These are phyloP conservation scores for Anticlea derivata DNA, from an alignment of 2,888 invertebrate genomes.

Conservation along the genomic window DNA sequence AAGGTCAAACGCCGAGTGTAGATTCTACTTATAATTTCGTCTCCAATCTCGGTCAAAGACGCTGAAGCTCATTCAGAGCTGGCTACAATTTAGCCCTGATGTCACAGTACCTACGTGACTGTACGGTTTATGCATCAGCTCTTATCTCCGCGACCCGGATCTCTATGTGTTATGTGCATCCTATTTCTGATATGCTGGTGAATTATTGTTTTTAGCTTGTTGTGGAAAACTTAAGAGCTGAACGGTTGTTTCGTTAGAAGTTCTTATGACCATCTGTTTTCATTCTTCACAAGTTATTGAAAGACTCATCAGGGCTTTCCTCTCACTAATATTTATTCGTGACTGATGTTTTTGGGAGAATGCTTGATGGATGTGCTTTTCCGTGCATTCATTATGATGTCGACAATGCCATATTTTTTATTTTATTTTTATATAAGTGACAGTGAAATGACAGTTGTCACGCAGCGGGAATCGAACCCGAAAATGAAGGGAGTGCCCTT, in stretches of 20 bases:
- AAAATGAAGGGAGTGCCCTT: too few species aligned
- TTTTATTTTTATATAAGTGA: too few species aligned
- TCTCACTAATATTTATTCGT: too few species aligned
- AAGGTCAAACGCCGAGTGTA: background rate
- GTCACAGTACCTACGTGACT: constrained; percentile 23
- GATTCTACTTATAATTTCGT: background rate
- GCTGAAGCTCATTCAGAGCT: background rate
- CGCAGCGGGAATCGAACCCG: too few species aligned
- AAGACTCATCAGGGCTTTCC: too few species aligned
- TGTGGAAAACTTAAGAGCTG: constrained; percentile 9
- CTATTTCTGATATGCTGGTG: constrained; percentile 17
- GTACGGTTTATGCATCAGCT: constrained; percentile 19
- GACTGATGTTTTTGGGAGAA: too few species aligned
- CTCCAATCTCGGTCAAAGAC: background rate
- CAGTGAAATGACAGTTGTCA: too few species aligned
- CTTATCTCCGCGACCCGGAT: constrained; percentile 28
- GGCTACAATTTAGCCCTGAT: background rate
- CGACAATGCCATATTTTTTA: too few species aligned
- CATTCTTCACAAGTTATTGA: background rate
- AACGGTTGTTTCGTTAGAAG: background rate
- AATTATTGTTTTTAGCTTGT: constrained; percentile 11
- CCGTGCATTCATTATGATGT: too few species aligned
- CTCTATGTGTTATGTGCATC: constrained; percentile 25
- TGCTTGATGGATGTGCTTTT: too few species aligned
- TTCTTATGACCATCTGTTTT: background rate